Conservation (phyloP, 2,888 invertebrate genomes). For the Phaedon cochleariae region DNA sequence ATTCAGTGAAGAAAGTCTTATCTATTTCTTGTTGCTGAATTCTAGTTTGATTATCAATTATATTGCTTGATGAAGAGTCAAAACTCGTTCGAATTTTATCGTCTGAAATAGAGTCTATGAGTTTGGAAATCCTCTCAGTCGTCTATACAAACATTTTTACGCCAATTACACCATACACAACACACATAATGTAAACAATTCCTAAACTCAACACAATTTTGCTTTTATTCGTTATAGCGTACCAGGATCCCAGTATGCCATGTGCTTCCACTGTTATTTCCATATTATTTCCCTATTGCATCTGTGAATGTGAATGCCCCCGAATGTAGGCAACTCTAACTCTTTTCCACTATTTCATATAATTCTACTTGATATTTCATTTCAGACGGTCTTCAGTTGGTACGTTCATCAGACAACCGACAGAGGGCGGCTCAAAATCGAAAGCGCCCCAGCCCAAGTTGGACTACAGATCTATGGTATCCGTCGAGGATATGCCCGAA, state of each 20-base stretch:
- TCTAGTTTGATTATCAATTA: no score
- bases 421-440: constrained; percentile 67
- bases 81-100: background rate
- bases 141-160: constrained; percentile 20
- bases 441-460: constrained; percentile 76
- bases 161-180: constrained; percentile 24
- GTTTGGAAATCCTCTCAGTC: constrained; percentile 20
- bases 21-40: no score
- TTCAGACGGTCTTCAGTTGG: constrained; percentile 85
- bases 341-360: no score
- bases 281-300: background rate
- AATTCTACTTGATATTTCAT: background rate
- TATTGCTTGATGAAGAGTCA: no score
- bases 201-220: constrained; percentile 13
- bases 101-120: background rate
- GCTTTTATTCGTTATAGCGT: constrained; percentile 13
- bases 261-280: background rate
- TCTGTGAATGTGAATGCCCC: no score
- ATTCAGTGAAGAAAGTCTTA: no score
- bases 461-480: constrained; percentile 92
- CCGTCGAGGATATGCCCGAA: constrained; percentile 94
- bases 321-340: no score
- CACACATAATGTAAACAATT: constrained; percentile 15
- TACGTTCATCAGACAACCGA: constrained; percentile 80
- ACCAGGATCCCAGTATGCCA: constrained; percentile 17